phyloP scores from a whole-genome alignment of 2,797 vertebrate genomes.

The Coregonus sp. region DNA sequence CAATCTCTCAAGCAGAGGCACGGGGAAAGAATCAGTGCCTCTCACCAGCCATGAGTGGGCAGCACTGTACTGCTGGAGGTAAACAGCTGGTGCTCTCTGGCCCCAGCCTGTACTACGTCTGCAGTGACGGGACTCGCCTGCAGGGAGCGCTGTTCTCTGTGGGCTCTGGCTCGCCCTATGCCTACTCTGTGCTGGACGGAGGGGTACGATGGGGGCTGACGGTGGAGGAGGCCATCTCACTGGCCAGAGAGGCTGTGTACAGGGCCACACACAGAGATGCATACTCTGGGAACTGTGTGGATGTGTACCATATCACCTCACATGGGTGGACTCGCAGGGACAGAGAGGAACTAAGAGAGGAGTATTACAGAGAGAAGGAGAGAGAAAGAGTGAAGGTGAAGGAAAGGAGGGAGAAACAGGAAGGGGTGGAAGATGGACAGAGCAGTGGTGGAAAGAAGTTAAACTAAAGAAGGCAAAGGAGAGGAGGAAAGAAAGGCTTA shows the following conservation, averaged over 20 bases:
- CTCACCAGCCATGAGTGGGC: neutral
- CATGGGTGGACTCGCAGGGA: constrained; percentile 78
- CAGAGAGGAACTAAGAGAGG: constrained; percentile 73
- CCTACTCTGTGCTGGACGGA: constrained; percentile 80
- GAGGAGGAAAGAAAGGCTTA: neutral
- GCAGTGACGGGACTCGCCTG: constrained; percentile 81
- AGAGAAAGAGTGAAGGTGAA: constrained; percentile 25
- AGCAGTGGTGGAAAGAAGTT: constrained; percentile 19
- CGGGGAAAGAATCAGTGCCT: constrained; percentile 31
- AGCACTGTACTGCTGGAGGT: constrained; percentile 8
- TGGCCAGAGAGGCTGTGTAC: constrained; percentile 81
- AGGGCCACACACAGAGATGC: constrained; percentile 82
- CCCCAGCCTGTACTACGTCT: constrained; percentile 81
- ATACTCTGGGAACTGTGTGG: constrained; percentile 84
- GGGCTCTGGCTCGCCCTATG: constrained; percentile 86
- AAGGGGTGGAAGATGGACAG: constrained; percentile 2
- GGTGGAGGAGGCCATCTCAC: constrained; percentile 57
- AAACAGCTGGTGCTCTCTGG: constrained; percentile 44
- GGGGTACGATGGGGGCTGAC: constrained; percentile 72
- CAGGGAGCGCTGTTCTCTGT: constrained; percentile 80
- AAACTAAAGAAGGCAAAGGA: constrained; percentile 21
- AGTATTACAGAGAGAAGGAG: constrained; percentile 69
- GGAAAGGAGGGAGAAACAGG: constrained; percentile 16
- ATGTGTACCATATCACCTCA: constrained; percentile 79
- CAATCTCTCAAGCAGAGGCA: constrained; percentile 2